A percentile compares a stretch with the other conserved stretches of the same genome.
phyloP scores from a whole-genome alignment of 2,888 invertebrate genomes.

The Sussaba pulchella region DNA sequence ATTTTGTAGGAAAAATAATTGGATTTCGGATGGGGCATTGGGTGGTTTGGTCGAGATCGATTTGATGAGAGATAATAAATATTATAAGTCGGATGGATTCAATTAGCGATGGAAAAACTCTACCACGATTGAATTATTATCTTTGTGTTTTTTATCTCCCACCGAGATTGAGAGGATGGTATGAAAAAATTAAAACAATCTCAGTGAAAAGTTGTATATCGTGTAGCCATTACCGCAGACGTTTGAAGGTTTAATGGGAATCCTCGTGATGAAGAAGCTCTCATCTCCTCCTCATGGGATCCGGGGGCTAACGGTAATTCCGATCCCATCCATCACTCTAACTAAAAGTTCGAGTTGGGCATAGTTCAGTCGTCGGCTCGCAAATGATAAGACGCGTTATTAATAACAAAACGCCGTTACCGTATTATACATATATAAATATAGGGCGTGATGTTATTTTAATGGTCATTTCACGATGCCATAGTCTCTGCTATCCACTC shows the following conservation, averaged over 20 bases:
- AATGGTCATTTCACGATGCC: too few species aligned
- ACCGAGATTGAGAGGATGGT: not conserved
- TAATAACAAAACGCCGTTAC: slow-evolving; percentile 76
- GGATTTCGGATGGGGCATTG: too few species aligned
- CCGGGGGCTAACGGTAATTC: slow-evolving; percentile 66
- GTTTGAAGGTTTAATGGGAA: slow-evolving; percentile 10
- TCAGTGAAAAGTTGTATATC: not conserved
- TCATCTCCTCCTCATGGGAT: slow-evolving; percentile 48
- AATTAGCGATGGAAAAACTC: too few species aligned
- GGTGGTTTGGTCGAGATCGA: too few species aligned
- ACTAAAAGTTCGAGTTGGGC: slow-evolving; percentile 54
- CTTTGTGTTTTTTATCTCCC: not conserved
- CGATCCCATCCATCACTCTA: slow-evolving; percentile 74
- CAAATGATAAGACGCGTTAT: slow-evolving; percentile 78
- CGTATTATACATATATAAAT: too few species aligned
- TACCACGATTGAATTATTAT: too few species aligned
- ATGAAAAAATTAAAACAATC: not conserved
- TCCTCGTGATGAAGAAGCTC: slow-evolving; percentile 23
- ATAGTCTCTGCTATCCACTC: too few species aligned
- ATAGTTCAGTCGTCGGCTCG: slow-evolving; percentile 71
- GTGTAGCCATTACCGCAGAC: not conserved
- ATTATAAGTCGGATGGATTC: too few species aligned
- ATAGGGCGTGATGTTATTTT: too few species aligned
- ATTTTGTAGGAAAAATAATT: too few species aligned
- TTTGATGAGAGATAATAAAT: too few species aligned